phyloP scores from a whole-genome alignment of 1,140 invertebrate genomes.

The Oscheius sp. region DNA sequence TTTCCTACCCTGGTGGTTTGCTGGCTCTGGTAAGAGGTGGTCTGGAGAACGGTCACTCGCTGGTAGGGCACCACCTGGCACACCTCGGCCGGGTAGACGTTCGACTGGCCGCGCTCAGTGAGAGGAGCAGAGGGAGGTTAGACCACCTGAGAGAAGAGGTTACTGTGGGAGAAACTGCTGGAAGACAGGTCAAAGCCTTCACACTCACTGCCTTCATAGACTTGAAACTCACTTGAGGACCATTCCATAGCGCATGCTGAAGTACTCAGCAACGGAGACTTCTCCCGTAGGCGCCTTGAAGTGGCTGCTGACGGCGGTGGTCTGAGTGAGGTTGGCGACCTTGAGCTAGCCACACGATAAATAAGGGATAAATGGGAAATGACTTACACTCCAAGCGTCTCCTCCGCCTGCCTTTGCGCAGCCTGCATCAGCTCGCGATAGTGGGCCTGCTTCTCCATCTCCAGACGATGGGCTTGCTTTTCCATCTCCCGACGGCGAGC shows the following conservation, averaged over 20 bases:
- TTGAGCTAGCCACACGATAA: not conserved
- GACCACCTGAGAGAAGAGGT: not conserved
- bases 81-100: not conserved
- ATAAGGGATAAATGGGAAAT: too few species aligned
- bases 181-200: too few species aligned
- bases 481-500: too few species aligned
- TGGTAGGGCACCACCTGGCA: not conserved
- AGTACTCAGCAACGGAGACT: not conserved
- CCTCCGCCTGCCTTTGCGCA: not conserved
- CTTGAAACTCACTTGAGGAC: too few species aligned
- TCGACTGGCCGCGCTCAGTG: not conserved
- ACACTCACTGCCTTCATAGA: too few species aligned
- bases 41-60: not conserved
- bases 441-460: not conserved
- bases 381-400: conserved; percentile 4
- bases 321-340: not conserved
- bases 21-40: too few species aligned
- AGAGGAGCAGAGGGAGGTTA: not conserved
- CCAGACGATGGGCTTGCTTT: not conserved
- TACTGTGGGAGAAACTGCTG: too few species aligned
- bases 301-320: not conserved
- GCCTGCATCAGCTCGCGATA: not conserved
- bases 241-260: too few species aligned
- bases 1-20: not conserved
- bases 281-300: not conserved